Evolutionary conservation across 1,140 invertebrate genomes (phyloP).

Genomic region (Cotesia chilonis): DNA sequence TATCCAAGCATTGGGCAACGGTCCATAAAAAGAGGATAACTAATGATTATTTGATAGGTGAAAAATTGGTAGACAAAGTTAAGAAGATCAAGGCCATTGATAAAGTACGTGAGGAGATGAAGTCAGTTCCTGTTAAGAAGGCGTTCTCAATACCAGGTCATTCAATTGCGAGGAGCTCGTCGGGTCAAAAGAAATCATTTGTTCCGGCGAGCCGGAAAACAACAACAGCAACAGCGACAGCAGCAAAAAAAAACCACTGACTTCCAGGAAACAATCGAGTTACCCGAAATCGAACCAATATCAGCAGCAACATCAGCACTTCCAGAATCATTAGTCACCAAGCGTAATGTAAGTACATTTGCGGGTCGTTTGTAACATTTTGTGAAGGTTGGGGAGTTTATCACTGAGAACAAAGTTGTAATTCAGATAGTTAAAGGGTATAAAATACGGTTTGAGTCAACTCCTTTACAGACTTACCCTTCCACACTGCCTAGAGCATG

Average conservation of each 20-base stretch:
- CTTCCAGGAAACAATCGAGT: not conserved
- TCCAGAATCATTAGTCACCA: not conserved
- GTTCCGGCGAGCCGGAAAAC: too few species aligned
- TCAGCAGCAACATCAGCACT: not conserved
- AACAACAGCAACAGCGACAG: too few species aligned
- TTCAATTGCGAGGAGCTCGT: too few species aligned
- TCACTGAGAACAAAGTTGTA: slow-evolving; percentile 14
- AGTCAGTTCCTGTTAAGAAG: too few species aligned
- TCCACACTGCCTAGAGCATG: not conserved
- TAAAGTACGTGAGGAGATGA: too few species aligned
- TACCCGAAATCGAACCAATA: not conserved
- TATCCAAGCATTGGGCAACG: too few species aligned
- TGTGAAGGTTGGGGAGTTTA: not conserved
- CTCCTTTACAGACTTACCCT: not conserved
- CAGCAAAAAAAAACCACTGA: not conserved
- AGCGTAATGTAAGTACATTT: not conserved
- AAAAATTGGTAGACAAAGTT: too few species aligned
- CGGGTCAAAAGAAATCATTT: too few species aligned
- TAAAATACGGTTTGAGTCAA: slow-evolving; percentile 1
- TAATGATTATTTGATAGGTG: too few species aligned
- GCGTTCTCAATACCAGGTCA: too few species aligned
- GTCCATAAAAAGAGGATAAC: too few species aligned
- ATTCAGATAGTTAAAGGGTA: slow-evolving; percentile 10
- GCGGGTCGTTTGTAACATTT: slow-evolving; percentile 21
- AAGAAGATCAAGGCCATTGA: too few species aligned